Evolutionary conservation across 2,797 vertebrate species (phyloP).

Genomic region (Channallabes apus): DNA sequence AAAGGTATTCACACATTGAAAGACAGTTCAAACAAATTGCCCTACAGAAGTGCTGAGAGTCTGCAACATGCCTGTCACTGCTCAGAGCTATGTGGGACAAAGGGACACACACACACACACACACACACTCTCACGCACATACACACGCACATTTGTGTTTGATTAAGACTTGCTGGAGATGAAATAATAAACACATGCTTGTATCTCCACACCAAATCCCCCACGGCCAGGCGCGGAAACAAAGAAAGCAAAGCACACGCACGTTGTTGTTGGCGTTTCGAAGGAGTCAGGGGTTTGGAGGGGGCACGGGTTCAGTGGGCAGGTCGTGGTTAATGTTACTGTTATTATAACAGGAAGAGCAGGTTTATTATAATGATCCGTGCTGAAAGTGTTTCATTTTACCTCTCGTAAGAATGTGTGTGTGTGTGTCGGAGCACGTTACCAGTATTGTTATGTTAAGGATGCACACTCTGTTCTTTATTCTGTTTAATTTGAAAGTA

Average conservation of each 20-base stretch:
- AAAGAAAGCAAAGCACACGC: background rate
- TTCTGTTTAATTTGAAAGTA: no score
- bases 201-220: conserved; percentile 19
- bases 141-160: conserved; percentile 13
- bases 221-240: conserved; percentile 2
- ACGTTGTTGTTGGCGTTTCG: background rate
- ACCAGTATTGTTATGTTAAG: background rate
- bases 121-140: background rate
- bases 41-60: background rate
- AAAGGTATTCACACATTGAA: background rate
- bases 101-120: background rate
- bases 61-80: background rate
- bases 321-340: conserved; percentile 4
- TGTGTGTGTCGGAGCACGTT: no score
- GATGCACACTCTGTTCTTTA: background rate
- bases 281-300: background rate
- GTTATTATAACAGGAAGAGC: background rate
- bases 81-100: background rate
- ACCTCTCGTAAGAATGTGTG: background rate
- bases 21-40: background rate
- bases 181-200: conserved; percentile 34
- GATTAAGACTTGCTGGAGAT: conserved; percentile 21
- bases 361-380: background rate
- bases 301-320: background rate
- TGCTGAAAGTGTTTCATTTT: background rate